These are phyloP conservation scores for Pediacus dermestoides DNA, from an alignment of 2,888 invertebrate species.

Conservation along the genomic window DNA sequence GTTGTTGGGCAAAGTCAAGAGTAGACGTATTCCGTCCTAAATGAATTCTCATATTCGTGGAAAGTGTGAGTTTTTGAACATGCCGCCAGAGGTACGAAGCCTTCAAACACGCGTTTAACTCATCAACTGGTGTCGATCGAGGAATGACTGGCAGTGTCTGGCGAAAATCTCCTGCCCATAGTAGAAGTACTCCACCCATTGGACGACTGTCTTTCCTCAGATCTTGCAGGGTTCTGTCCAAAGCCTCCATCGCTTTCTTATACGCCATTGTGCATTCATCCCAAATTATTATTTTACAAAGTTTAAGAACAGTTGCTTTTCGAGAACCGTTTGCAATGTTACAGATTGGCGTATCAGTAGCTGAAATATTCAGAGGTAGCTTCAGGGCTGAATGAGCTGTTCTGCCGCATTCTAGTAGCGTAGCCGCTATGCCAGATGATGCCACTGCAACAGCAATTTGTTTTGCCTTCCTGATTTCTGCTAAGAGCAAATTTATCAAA, in stretches of 20 bases:
- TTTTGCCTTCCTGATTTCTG: slow-evolving; percentile 36
- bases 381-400: slow-evolving; percentile 46
- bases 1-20: too few relatives aligned
- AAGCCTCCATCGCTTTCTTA: slow-evolving; percentile 11
- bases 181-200: slow-evolving; percentile 10
- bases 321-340: slow-evolving; percentile 27
- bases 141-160: too few relatives aligned
- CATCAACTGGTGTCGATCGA: too few relatives aligned
- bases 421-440: slow-evolving; percentile 48
- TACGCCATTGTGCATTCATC: slow-evolving; percentile 17
- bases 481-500: slow-evolving; percentile 42
- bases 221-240: too few relatives aligned
- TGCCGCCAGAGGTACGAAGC: too few relatives aligned
- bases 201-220: too few relatives aligned
- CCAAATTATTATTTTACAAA: slow-evolving; percentile 20
- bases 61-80: too few relatives aligned
- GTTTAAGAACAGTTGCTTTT: slow-evolving; percentile 34
- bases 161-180: slow-evolving; percentile 14
- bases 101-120: too few relatives aligned
- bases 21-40: too few relatives aligned
- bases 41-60: too few relatives aligned
- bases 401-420: slow-evolving; percentile 41
- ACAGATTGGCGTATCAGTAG: slow-evolving; percentile 34
- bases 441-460: slow-evolving; percentile 27
- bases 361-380: slow-evolving; percentile 38